Conservation (phyloP, 1,140 invertebrate species). For the Phymorhynchus buccinoides region DNA sequence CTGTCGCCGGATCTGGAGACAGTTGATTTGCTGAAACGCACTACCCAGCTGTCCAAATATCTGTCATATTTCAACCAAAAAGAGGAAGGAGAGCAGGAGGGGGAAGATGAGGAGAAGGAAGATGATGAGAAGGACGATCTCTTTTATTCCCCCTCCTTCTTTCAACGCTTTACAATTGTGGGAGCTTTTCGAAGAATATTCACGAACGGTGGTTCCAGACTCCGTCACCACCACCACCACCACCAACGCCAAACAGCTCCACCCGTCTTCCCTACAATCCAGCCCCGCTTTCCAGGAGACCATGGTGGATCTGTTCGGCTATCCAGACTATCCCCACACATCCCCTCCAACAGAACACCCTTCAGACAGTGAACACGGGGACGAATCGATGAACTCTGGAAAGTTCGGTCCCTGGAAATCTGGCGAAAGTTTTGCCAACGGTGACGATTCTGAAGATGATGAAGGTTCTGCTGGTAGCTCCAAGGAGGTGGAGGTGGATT, state of each 20-base stretch:
- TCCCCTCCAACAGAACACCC: too few species aligned
- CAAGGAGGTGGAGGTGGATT: too few species aligned
- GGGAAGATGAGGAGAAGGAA: neutral
- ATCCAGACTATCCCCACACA: neutral
- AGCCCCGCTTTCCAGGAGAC: conserved; percentile 55
- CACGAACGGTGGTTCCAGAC: conserved; percentile 51
- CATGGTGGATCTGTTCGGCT: conserved; percentile 53
- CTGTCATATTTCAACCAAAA: neutral
- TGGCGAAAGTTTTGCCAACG: too few species aligned
- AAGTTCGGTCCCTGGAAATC: too few species aligned
- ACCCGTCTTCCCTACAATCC: conserved; percentile 44
- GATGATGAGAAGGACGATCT: neutral
- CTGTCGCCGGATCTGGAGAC: neutral
- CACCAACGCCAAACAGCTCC: conserved; percentile 40
- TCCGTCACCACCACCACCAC: neutral
- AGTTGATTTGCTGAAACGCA: neutral
- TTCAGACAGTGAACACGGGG: too few species aligned
- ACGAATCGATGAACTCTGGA: too few species aligned
- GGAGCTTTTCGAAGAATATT: conserved; percentile 47
- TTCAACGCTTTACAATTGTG: conserved; percentile 28
- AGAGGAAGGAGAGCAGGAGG: too few species aligned
- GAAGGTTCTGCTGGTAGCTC: too few species aligned
- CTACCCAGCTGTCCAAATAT: neutral
- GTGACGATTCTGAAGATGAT: too few species aligned
- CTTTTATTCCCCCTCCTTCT: neutral